These are phyloP conservation scores for Ophthalmolycus amberensis DNA, from an alignment of 2,113 vertebrate genomes.

Conservation along the genomic window DNA sequence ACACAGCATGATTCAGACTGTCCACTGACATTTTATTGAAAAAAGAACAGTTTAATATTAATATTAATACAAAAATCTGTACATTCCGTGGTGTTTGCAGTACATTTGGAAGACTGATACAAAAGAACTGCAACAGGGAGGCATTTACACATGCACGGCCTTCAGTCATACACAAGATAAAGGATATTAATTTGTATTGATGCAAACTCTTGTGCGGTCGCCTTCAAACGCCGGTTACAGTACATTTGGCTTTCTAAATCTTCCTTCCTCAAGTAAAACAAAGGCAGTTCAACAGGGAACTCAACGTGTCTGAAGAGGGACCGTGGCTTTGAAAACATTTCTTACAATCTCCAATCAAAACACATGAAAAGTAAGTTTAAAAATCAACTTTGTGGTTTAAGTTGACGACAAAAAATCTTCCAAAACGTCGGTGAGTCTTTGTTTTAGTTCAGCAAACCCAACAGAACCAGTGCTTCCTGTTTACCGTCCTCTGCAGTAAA, in stretches of 20 bases:
- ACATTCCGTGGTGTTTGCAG: conserved; percentile 96
- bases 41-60: conserved; percentile 90
- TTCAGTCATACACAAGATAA: conserved; percentile 32
- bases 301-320: conserved; percentile 28
- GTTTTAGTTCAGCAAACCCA: conserved; percentile 18
- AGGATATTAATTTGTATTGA: conserved; percentile 42
- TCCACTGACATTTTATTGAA: conserved; percentile 91
- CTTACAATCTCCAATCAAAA: too few species aligned
- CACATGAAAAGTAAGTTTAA: neutral
- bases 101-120: conserved; percentile 96
- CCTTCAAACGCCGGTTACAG: conserved; percentile 78
- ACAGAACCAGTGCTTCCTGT: neutral
- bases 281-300: conserved; percentile 15
- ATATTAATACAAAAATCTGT: conserved; percentile 94
- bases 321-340: neutral
- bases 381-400: conserved; percentile 15
- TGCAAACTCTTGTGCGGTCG: conserved; percentile 65
- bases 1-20: conserved; percentile 43
- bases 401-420: neutral
- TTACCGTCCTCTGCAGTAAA: neutral
- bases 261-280: conserved; percentile 49
- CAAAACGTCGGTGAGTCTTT: neutral
- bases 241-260: conserved; percentile 81
- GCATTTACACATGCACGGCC: conserved; percentile 72
- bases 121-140: conserved; percentile 87